Percentiles rank a stretch among this genome's conserved stretches.
Conservation (phyloP, 2,888 invertebrate genomes). For the Dolomedes plantarius region DNA sequence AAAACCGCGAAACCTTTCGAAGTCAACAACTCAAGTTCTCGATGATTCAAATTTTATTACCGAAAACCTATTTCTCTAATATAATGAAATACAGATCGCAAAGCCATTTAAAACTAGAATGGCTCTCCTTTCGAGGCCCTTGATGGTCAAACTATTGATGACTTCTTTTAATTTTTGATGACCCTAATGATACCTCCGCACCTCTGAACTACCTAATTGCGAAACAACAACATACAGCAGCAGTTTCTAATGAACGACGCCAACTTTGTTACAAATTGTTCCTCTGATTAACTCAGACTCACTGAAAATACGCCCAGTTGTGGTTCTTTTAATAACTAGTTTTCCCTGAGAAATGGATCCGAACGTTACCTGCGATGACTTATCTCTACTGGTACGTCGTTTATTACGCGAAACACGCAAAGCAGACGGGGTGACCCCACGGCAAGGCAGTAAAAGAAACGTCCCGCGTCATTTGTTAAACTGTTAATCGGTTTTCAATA, state of each 20-base stretch:
- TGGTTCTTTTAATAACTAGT: neutral
- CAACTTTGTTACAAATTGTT: slow-evolving; percentile 10
- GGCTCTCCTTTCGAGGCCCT: neutral
- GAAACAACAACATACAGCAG: neutral
- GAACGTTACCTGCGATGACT: slow-evolving; percentile 21
- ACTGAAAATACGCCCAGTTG: neutral
- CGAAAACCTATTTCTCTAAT: neutral
- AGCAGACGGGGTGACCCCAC: neutral
- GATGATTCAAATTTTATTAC: neutral
- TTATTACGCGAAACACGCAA: slow-evolving; percentile 32
- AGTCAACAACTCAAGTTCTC: neutral
- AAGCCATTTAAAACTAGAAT: neutral
- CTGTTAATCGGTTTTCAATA: slow-evolving; percentile 43
- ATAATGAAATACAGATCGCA: neutral
- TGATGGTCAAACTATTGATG: neutral
- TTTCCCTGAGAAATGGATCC: neutral
- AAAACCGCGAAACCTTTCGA: too few species aligned
- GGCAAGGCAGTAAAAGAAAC: neutral
- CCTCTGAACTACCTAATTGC: neutral
- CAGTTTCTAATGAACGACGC: neutral
- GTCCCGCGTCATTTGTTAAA: neutral
- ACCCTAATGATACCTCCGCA: neutral
- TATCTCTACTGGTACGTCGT: slow-evolving; percentile 22
- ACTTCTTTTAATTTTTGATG: slow-evolving; percentile 3
- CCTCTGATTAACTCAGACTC: neutral